Base-by-base conservation (phyloP, 2,797 vertebrate species). In the Sebastes diploproa region DNA sequence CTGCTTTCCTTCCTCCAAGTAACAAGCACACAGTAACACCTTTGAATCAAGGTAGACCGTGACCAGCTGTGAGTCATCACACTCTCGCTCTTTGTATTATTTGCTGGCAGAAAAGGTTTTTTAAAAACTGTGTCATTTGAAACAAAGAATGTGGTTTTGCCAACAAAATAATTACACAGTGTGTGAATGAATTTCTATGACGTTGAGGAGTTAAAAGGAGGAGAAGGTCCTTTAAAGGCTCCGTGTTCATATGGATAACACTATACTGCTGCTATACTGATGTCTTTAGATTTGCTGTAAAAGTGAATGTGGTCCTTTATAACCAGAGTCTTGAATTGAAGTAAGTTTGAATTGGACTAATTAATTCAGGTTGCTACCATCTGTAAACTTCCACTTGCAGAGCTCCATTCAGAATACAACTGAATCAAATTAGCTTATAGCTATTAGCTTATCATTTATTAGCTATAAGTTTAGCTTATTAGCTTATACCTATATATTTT, bases 41-140 rank as follows among this genome's bases (percentile, higher is more conserved):
- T 64, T 16, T 81, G 27, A 72, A 71, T 72, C 36, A 64, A 38
- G 61, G 30, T 55, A 62, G 60, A 52, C 11, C 1, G 8, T 84
- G 71, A 63, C 27, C 65, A 54, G 36, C 55, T 42, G 55, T 87
- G 84, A 89, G 30, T 91, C 85, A 80, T 77, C 36, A 46, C 29
- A 38, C n/a, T 78, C 29, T 38, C 3, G 3, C 36, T 68, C 58
- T 59, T 30, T 72, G 11, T 27, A 27, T 27, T 9, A 61, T 69
- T 60, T 29, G n/a, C 29, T 67, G 59, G 20, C 34, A 56, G 65
- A 64, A 52, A 25, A 20, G 23, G 7, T 9, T 82, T 75, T 36
- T 32, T 13, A 54, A 75, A 32, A 83, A 78, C 9, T 32, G 18
- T 22, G 22, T 74, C 20, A 77, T 27, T 55, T 7, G 11, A 86